Conservation (phyloP, 2,888 invertebrate species). For the Drosophila recens region DNA sequence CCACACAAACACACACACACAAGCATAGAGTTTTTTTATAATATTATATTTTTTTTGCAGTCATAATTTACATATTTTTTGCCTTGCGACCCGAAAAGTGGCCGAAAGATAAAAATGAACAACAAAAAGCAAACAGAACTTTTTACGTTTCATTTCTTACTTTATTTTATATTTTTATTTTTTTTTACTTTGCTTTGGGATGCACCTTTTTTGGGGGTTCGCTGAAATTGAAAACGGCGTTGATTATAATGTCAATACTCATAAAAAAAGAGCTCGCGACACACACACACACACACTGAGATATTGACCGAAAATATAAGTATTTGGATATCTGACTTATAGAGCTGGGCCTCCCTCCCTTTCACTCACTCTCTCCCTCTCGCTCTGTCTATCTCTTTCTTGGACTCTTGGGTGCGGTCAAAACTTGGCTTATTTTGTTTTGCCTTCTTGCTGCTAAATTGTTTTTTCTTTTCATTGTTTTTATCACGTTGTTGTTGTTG, state of each 20-base stretch:
- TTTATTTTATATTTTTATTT: conserved; percentile 34
- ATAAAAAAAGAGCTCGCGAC: conserved; percentile 65
- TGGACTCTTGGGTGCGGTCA: conserved; percentile 68
- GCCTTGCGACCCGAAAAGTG: conserved; percentile 60
- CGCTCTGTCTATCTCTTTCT: neutral
- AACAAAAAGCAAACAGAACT: conserved; percentile 59
- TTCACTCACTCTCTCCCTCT: neutral
- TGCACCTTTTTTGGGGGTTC: conserved; percentile 66
- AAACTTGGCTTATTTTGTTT: conserved; percentile 69
- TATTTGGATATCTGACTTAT: conserved; percentile 30
- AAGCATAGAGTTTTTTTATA: conserved; percentile 20
- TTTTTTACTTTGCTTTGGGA: conserved; percentile 45
- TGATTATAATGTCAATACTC: conserved; percentile 81
- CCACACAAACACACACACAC: conserved; percentile 29
- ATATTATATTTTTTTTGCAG: conserved; percentile 31
- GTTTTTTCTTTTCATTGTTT: conserved; percentile 32
- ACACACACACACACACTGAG: conserved; percentile 31
- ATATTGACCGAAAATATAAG: conserved; percentile 12
- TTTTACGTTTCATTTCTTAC: conserved; percentile 39
- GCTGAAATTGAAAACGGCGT: conserved; percentile 80
- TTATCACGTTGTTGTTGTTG: conserved; percentile 11
- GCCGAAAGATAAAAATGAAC: conserved; percentile 60
- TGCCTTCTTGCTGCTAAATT: conserved; percentile 39
- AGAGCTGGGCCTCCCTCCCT: conserved; percentile 24
- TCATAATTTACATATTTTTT: conserved; percentile 77